phyloP scores from a whole-genome alignment of 1,140 invertebrate genomes.

The Arctopsyche grandis region DNA sequence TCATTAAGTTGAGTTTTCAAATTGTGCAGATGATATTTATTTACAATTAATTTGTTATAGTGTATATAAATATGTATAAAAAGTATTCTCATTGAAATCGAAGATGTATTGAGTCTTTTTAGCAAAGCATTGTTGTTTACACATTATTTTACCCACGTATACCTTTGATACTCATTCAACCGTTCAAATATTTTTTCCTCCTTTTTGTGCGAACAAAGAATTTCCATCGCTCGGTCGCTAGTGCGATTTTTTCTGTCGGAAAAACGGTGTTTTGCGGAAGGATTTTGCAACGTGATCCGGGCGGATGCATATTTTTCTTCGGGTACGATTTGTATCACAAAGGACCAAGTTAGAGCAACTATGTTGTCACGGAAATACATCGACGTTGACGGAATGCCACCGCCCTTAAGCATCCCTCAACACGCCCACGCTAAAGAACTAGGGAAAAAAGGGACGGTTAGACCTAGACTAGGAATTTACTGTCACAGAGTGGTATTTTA shows the following conservation, averaged over 20 bases:
- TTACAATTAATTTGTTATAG: too few relatives aligned
- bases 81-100: conserved; percentile 1
- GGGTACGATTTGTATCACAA: conserved; percentile 47
- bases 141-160: conserved; percentile 19
- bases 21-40: too few relatives aligned
- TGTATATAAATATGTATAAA: too few relatives aligned
- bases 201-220: conserved; percentile 38
- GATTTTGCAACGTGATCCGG: conserved; percentile 6
- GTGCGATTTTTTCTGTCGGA: conserved; percentile 35
- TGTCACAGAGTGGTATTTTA: background rate
- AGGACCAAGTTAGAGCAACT: conserved; percentile 41
- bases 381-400: conserved; percentile 43
- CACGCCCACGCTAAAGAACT: background rate
- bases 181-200: conserved; percentile 25
- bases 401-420: conserved; percentile 9
- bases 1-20: too few relatives aligned
- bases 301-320: conserved; percentile 49
- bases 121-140: conserved; percentile 33
- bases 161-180: conserved; percentile 40
- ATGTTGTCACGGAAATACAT: conserved; percentile 40
- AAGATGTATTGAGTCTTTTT: conserved; percentile 34
- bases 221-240: conserved; percentile 26
- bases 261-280: conserved; percentile 26
- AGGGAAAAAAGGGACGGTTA: background rate
- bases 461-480: conserved; percentile 5